Evolutionary conservation across 2,113 vertebrate genomes (phyloP).

Genomic region (Myxocyprinus asiaticus): DNA sequence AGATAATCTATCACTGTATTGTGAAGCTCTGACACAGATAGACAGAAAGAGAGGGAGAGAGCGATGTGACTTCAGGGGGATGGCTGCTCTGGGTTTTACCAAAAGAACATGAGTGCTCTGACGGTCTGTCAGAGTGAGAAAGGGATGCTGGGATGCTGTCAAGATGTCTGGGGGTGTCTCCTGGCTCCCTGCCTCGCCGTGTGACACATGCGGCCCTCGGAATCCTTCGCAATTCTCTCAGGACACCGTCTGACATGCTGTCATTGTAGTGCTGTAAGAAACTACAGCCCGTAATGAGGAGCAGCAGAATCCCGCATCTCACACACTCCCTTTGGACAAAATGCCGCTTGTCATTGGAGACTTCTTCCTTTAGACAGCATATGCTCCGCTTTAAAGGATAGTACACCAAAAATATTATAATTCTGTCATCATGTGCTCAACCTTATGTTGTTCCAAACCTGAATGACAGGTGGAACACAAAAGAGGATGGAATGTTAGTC

Average conservation of each 20-base stretch:
- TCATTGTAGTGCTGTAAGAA: background rate
- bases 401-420: no score
- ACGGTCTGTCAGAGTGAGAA: constrained; percentile 49
- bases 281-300: constrained; percentile 8
- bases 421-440: no score
- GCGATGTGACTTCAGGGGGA: constrained; percentile 23
- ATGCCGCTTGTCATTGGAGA: constrained; percentile 13
- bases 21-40: constrained; percentile 7
- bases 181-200: background rate
- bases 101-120: constrained; percentile 41
- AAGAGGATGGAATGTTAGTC: no score
- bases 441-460: no score
- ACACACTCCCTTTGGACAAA: background rate
- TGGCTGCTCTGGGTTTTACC: constrained; percentile 13
- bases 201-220: constrained; percentile 18
- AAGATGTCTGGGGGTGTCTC: constrained; percentile 28
- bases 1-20: constrained; percentile 37
- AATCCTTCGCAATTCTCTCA: constrained; percentile 17
- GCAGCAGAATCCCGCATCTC: no score
- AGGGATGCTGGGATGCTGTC: constrained; percentile 33
- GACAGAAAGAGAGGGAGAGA: constrained; percentile 11
- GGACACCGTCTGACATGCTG: constrained; percentile 1
- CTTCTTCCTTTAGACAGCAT: background rate
- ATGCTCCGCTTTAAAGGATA: background rate
- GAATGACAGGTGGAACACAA: no score